Evolutionary conservation across 2,888 invertebrate genomes (phyloP).

Genomic region (Gymnosoma rotundatum): DNA sequence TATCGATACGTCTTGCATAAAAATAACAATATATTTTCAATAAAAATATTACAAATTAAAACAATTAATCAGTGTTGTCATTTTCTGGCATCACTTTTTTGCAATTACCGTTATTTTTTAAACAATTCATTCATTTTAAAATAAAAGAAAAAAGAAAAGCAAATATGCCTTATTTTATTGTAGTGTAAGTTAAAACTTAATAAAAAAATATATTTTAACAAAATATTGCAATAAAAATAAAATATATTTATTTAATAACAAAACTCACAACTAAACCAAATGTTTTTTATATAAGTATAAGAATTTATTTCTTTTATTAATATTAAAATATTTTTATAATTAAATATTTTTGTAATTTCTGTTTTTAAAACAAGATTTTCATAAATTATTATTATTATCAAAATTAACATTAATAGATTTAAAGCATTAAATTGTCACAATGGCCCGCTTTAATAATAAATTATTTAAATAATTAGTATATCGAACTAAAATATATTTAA

Average conservation of each 20-base stretch:
- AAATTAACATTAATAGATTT: conserved; percentile 10
- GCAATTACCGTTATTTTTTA: too few species aligned
- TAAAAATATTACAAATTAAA: too few species aligned
- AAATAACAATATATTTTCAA: too few species aligned
- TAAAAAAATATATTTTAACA: neutral
- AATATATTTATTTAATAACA: neutral
- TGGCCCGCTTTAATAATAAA: conserved; percentile 54
- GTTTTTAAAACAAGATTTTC: neutral
- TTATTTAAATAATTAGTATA: conserved; percentile 18
- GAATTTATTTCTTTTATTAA: neutral
- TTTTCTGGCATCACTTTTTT: too few species aligned
- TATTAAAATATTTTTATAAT: conserved; percentile 12
- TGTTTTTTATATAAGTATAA: conserved; percentile 36
- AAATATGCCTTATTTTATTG: neutral
- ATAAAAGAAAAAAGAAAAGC: too few species aligned
- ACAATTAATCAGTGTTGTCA: too few species aligned
- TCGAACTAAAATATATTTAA: conserved; percentile 45
- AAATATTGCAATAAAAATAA: conserved; percentile 10
- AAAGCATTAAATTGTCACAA: conserved; percentile 54
- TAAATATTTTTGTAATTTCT: conserved; percentile 40
- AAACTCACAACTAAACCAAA: conserved; percentile 66
- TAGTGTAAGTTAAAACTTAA: conserved; percentile 24
- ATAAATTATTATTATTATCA: neutral
- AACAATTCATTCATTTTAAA: too few species aligned
- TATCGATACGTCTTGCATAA: too few species aligned